Evolutionary conservation across 2,113 vertebrate genomes (phyloP).

Genomic region (Scomber colias): DNA sequence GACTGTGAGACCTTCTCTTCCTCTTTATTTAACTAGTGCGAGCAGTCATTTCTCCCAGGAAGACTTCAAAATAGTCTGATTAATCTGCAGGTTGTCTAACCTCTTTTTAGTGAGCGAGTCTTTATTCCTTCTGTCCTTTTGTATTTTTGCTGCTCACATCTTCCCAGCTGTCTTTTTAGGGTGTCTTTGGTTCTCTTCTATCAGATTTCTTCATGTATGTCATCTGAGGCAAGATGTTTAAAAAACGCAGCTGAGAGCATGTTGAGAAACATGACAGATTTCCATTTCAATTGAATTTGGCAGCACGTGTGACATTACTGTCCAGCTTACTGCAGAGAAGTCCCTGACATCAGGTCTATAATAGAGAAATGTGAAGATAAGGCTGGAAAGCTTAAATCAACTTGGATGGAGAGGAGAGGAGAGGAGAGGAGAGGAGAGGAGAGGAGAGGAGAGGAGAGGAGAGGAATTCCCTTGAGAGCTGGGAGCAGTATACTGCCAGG

Average conservation of each 20-base stretch:
- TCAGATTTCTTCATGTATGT: background rate
- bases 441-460: constrained; percentile 1
- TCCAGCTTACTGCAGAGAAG: background rate
- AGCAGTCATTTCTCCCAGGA: constrained; percentile 3
- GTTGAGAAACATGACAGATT: background rate
- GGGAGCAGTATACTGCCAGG: constrained; percentile 1
- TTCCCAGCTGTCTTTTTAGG: background rate
- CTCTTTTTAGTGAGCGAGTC: constrained; percentile 12
- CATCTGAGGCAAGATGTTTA: background rate
- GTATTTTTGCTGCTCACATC: background rate
- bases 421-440: background rate
- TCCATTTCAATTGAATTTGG: background rate
- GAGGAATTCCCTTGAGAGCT: constrained; percentile 32
- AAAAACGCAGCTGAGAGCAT: background rate
- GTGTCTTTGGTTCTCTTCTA: background rate
- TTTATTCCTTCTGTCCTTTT: background rate
- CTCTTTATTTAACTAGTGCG: background rate
- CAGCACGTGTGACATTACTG: background rate
- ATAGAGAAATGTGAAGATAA: background rate
- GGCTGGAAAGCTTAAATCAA: background rate
- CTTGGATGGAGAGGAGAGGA: background rate
- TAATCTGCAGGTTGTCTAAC: constrained; percentile 3
- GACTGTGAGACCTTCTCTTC: background rate
- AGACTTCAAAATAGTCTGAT: background rate
- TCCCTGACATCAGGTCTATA: background rate